Percentiles rank a stretch among this genome's conserved stretches.
These are phyloP conservation scores for Rhynchonycteris naso DNA, from an alignment of 2,797 vertebrate species.

Conservation along the genomic window DNA sequence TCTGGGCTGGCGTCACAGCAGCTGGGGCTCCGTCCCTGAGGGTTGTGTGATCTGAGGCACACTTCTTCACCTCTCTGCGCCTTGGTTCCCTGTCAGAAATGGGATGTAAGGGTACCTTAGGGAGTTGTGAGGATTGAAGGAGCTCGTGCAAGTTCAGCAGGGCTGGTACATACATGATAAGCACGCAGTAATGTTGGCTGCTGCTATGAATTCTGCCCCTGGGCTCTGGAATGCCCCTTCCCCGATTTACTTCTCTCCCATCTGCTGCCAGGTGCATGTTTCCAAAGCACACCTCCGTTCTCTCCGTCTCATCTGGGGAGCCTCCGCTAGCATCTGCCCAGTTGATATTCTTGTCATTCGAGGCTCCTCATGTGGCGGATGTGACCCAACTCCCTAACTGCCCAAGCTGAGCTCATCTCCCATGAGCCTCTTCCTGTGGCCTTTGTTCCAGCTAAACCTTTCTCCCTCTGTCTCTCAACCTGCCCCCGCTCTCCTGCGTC, in stretches of 20 bases:
- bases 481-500: not conserved
- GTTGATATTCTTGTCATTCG: not conserved
- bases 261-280: not conserved
- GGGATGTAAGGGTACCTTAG: not conserved
- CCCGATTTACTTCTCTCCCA: fast-evolving
- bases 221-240: not conserved
- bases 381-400: not conserved
- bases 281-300: not conserved
- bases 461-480: not conserved
- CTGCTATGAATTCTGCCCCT: not conserved
- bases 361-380: not conserved
- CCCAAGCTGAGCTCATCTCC: not conserved
- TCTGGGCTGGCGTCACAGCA: not conserved
- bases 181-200: fast-evolving
- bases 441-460: not conserved
- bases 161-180: not conserved
- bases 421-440: not conserved
- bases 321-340: not conserved
- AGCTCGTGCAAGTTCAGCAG: not conserved
- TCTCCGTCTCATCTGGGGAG: not conserved
- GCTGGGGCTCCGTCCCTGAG: too few relatives aligned
- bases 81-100: not conserved
- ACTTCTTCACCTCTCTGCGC: not conserved
- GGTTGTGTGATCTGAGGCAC: not conserved
- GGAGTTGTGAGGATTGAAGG: not conserved